A percentile compares a stretch with the other conserved stretches of the same genome.
These are phyloP conservation scores for Tetragonisca angustula DNA, from an alignment of 2,888 invertebrate genomes.

Conservation along the genomic window DNA sequence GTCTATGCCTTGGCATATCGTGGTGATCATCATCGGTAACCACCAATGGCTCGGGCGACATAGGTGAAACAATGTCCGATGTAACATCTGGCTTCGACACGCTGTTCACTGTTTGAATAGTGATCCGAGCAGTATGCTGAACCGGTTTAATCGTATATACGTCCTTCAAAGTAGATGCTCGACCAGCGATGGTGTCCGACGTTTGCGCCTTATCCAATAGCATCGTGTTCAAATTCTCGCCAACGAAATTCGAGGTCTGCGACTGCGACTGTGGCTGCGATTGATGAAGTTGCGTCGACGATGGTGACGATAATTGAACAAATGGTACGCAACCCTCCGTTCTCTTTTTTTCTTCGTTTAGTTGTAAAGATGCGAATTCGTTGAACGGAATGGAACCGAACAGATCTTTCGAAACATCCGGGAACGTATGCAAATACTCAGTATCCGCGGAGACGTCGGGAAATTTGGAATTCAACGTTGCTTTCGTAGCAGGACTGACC, in stretches of 20 bases:
- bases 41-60: slow-evolving; percentile 80
- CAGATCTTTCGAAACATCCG: slow-evolving; percentile 75
- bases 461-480: slow-evolving; percentile 73
- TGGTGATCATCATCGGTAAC: slow-evolving; percentile 54
- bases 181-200: not conserved
- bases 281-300: slow-evolving; percentile 28
- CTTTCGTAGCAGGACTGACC: not conserved
- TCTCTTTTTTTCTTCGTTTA: slow-evolving; percentile 67
- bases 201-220: slow-evolving; percentile 67
- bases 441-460: slow-evolving; percentile 77
- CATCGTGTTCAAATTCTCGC: slow-evolving; percentile 69
- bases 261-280: slow-evolving; percentile 75
- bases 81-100: slow-evolving; percentile 69
- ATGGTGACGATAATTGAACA: not conserved
- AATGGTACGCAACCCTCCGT: slow-evolving; percentile 72
- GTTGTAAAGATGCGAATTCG: slow-evolving; percentile 76
- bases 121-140: slow-evolving; percentile 71
- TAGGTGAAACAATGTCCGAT: slow-evolving; percentile 72
- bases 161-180: slow-evolving; percentile 8
- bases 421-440: slow-evolving; percentile 51
- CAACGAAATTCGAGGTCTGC: slow-evolving; percentile 70
- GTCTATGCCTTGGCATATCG: slow-evolving; percentile 75
- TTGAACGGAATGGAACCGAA: slow-evolving; percentile 83
- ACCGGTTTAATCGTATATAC: slow-evolving; percentile 67
- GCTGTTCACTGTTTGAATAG: slow-evolving; percentile 74